Conservation (phyloP, 2,113 vertebrate genomes). For the Caretta caretta region DNA sequence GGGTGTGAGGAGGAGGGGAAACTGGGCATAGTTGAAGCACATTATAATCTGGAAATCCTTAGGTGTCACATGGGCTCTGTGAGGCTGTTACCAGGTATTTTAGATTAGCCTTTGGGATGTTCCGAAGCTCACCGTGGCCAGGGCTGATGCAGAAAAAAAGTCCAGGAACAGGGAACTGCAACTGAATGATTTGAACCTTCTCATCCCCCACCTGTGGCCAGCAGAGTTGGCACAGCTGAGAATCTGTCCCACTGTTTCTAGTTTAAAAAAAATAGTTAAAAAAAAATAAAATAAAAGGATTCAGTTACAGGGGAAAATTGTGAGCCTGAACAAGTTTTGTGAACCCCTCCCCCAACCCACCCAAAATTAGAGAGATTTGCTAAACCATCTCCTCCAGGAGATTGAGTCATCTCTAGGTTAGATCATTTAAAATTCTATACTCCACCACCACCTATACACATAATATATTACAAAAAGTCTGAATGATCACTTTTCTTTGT, state of each 20-base stretch:
- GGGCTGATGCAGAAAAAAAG: background rate
- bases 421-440: background rate
- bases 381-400: background rate
- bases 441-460: background rate
- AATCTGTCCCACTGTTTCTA: background rate
- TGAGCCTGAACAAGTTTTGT: background rate
- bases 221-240: background rate
- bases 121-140: background rate
- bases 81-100: background rate
- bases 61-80: no score
- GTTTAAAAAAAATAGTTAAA: no score
- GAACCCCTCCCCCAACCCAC: background rate
- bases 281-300: background rate
- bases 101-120: background rate
- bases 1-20: background rate
- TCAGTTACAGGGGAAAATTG: background rate
- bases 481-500: background rate
- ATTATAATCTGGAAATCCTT: background rate
- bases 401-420: background rate
- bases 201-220: background rate
- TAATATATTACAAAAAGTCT: background rate
- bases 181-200: background rate
- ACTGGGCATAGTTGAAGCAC: background rate
- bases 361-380: background rate
- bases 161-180: background rate